phyloP scores from a whole-genome alignment of 2,797 vertebrate species.

The Phrynocephalus forsythii region DNA sequence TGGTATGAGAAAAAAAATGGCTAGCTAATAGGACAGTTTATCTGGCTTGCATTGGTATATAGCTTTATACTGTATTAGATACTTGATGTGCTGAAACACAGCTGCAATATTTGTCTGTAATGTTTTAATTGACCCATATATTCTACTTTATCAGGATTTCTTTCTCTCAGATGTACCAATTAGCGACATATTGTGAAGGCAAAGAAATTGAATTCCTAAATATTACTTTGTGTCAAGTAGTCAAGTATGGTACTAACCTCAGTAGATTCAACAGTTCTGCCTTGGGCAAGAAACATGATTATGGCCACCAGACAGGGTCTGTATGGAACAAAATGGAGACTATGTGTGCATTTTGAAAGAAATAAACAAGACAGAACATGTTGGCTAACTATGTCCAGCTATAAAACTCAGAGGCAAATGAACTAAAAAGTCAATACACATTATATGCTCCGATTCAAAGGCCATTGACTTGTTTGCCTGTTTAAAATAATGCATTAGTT shows the following conservation, averaged over 20 bases:
- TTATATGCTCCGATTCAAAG: not conserved
- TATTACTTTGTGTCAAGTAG: slow-evolving; percentile 16
- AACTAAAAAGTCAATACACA: not conserved
- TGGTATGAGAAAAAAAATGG: not conserved
- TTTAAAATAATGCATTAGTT: not conserved
- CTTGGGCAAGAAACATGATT: slow-evolving; percentile 9
- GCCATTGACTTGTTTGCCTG: too few species aligned
- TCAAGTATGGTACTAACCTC: not conserved
- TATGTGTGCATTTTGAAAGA: slow-evolving; percentile 4
- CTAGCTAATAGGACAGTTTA: too few species aligned
- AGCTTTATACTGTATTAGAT: too few species aligned
- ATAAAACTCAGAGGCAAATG: not conserved
- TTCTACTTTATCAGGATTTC: slow-evolving; percentile 3
- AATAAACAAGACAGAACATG: not conserved
- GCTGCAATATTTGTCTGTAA: not conserved
- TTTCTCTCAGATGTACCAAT: slow-evolving; percentile 30
- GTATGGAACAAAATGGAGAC: not conserved
- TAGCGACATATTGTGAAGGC: slow-evolving; percentile 8
- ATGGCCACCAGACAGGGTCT: not conserved
- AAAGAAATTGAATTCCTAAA: slow-evolving; percentile 25
- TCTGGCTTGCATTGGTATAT: not conserved
- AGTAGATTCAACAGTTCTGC: not conserved
- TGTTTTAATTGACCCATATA: slow-evolving; percentile 18
- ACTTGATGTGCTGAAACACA: slow-evolving; percentile 1
- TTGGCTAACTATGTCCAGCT: not conserved